Evolutionary conservation across 2,888 invertebrate species (phyloP).

Genomic region (Caenorhabditis sp.): DNA sequence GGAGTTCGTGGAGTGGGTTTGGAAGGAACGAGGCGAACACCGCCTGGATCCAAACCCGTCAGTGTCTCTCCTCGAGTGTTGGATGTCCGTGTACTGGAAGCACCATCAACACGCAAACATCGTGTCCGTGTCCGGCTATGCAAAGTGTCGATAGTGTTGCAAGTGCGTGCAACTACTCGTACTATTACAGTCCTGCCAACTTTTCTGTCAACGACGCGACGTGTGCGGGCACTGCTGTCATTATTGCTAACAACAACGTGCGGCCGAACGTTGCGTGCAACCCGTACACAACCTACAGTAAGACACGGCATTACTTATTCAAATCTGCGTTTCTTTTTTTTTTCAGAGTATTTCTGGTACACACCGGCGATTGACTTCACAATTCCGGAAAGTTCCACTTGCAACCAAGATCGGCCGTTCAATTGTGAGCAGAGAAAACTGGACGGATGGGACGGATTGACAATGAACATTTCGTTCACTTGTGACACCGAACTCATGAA

Average conservation of each 20-base stretch:
- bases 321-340: too few relatives aligned
- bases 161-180: too few relatives aligned
- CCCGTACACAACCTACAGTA: too few relatives aligned
- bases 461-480: slow-evolving; percentile 5
- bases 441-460: neutral
- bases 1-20: slow-evolving; percentile 7
- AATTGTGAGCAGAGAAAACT: neutral
- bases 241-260: too few relatives aligned
- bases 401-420: slow-evolving; percentile 19
- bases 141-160: too few relatives aligned
- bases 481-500: slow-evolving; percentile 8
- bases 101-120: neutral
- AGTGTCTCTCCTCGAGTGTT: neutral
- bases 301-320: too few relatives aligned
- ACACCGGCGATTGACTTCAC: neutral
- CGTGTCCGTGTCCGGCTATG: neutral
- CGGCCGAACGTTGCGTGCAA: too few relatives aligned
- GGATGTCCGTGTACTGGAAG: neutral
- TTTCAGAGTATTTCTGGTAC: neutral
- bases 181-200: too few relatives aligned
- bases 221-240: too few relatives aligned
- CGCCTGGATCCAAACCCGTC: neutral
- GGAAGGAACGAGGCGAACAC: neutral
- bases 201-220: too few relatives aligned
- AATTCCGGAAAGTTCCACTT: neutral